Evolutionary conservation across 1,140 invertebrate species (phyloP).

Genomic region (Pseudomyrmex concolor): DNA sequence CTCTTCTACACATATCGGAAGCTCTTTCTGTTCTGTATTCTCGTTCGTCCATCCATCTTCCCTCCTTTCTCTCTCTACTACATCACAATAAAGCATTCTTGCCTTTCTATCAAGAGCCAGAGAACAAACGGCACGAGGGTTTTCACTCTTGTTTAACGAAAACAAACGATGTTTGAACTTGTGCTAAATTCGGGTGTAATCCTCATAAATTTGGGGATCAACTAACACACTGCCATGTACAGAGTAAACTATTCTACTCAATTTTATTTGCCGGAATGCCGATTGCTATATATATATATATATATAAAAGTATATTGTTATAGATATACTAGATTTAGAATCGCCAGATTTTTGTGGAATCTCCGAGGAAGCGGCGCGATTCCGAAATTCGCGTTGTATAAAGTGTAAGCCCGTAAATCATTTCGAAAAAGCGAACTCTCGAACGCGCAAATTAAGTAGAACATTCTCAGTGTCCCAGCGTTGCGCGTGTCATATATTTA

Average conservation of each 20-base stretch:
- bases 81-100: conserved; percentile 1
- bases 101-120: neutral
- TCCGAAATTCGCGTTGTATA: neutral
- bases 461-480: conserved; percentile 41
- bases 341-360: too few species aligned
- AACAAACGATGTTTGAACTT: too few species aligned
- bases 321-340: too few species aligned
- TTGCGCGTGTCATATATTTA: conserved; percentile 38
- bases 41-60: conserved; percentile 12
- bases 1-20: conserved; percentile 41
- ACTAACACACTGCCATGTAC: too few species aligned
- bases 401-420: conserved; percentile 46
- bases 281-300: too few species aligned
- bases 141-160: neutral
- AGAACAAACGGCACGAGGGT: conserved; percentile 2
- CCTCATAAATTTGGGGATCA: too few species aligned
- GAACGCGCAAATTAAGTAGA: conserved; percentile 25
- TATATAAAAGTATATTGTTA: too few species aligned
- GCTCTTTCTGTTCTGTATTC: conserved; percentile 57
- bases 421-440: conserved; percentile 1
- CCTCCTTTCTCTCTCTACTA: neutral
- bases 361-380: neutral
- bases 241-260: too few species aligned
- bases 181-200: too few species aligned
- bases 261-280: too few species aligned